Percentiles rank a stretch among this genome's conserved stretches.
Evolutionary conservation across 92 coral and sea anemone genomes (phyloP).

Genomic region (Scolanthus callimorphus): DNA sequence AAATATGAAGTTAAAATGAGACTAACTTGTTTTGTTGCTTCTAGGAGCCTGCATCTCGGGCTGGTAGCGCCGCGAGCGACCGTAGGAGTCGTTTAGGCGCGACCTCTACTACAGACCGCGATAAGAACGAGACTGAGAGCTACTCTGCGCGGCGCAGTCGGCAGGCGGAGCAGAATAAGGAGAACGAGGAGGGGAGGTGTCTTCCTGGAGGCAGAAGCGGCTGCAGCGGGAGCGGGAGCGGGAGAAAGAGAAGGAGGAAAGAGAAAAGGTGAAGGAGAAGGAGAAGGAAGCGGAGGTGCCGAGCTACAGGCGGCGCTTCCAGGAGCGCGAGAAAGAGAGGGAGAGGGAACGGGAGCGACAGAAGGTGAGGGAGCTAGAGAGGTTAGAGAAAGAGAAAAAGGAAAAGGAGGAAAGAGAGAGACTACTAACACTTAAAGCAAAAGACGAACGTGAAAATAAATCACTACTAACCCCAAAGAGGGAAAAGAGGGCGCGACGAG

Average conservation of each 20-base stretch:
- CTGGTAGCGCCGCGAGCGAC: not conserved
- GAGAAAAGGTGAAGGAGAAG: no score
- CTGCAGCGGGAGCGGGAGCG: slow-evolving; percentile 78
- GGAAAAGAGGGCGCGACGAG: slow-evolving; percentile 27
- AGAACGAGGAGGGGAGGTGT: slow-evolving; percentile 72
- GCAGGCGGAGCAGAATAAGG: slow-evolving; percentile 49
- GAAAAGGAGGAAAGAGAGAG: slow-evolving; percentile 6
- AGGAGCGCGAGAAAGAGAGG: slow-evolving; percentile 15
- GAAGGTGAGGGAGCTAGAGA: slow-evolving; percentile 35
- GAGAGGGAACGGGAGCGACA: slow-evolving; percentile 23
- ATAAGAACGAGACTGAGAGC: slow-evolving; percentile 46
- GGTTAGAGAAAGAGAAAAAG: slow-evolving; percentile 56
- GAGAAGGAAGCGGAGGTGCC: slow-evolving; percentile 43
- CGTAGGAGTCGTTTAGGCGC: not conserved
- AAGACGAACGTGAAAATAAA: slow-evolving; percentile 4
- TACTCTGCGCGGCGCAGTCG: slow-evolving; percentile 24
- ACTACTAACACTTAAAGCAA: slow-evolving; percentile 24
- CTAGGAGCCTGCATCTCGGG: not conserved
- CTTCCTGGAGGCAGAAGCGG: slow-evolving; percentile 69
- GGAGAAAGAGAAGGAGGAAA: slow-evolving; percentile 42
- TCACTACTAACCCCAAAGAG: slow-evolving; percentile 3
- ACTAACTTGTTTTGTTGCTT: no score
- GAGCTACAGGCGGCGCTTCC: slow-evolving; percentile 13
- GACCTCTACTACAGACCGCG: slow-evolving; percentile 14
- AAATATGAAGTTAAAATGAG: no score